Evolutionary conservation across 2,888 invertebrate genomes (phyloP), one percentile per base, ranked within the genome.

Genomic region (Xylophagus ater): DNA sequence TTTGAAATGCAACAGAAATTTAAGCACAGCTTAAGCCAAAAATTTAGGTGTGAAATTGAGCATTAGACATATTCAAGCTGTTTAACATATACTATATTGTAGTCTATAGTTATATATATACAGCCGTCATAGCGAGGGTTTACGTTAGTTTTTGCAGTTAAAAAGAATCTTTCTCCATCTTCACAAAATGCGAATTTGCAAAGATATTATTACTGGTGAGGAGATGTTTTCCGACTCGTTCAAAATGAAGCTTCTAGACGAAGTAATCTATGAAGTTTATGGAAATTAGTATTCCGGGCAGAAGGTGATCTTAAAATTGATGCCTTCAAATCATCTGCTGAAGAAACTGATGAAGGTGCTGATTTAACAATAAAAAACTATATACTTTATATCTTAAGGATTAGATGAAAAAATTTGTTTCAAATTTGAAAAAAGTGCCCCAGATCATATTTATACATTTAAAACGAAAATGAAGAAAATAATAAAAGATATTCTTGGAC

Each of bases 191-290:
- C 87, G 73, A 69, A 88, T 93, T 71, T 94, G 80, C 74, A 92
- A 90, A 72, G 92, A 93, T 73, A 78, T 86, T 71, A 82, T 93
- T 67, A 89, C 88, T 57, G 89, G 87, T 87, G 96, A 97, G 68
- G 97, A 97, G 73, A 88, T 97, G 84, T 93, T 93, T 76, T 90
- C 93, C 42, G 97, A 97, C 70, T 80, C 88, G 38, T 93, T 89
- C 68, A 92, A 81, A 72, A 76, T 90, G 53, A 90, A 92, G 67
- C 68, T 93, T 51, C 75, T 93, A 30, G 92, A 94, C 64, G 87
- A 89, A 66, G 88, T 93, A 37, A 62, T 93, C 44, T 94, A 90
- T 60, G 93, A 93, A 77, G 92, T 97, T 44, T 83, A 85, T 61
- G 94, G 92, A 88, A 74, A 76, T 68, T 83, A 47, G 72, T 87